Percentiles rank a stretch among this genome's conserved stretches.
Conservation (phyloP, 2,113 vertebrate genomes). For the Glaucomys volans region DNA sequence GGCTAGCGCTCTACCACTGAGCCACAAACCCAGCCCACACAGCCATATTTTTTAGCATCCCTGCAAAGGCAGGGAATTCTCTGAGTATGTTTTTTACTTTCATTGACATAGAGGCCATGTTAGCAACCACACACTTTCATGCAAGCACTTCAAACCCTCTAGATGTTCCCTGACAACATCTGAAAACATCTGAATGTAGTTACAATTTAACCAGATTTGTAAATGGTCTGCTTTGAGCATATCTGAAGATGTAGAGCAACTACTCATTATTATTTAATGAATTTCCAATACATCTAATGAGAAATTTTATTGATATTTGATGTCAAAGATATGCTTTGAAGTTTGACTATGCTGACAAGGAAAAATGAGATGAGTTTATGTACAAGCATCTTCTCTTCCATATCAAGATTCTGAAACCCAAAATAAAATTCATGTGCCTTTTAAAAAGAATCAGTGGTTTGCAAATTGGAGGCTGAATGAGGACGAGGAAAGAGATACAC, state of each 20-base stretch:
- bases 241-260: neutral
- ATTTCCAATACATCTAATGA: neutral
- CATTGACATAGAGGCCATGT: neutral
- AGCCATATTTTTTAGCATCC: neutral
- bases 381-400: neutral
- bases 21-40: too few relatives aligned
- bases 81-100: neutral
- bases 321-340: constrained; percentile 6
- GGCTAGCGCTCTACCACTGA: too few relatives aligned
- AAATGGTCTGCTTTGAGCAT: neutral
- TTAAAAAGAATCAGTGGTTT: constrained; percentile 6
- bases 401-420: constrained; percentile 8
- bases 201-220: neutral
- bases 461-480: neutral
- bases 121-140: neutral
- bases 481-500: neutral
- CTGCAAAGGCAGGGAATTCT: neutral
- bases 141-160: neutral
- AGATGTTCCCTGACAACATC: neutral
- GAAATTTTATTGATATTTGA: constrained; percentile 26
- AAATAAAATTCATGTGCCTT: constrained; percentile 14
- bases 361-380: constrained; percentile 14
- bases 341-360: constrained; percentile 44
- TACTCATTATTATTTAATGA: constrained; percentile 29
- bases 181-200: neutral